Base-by-base conservation (phyloP, 1,140 invertebrate species). In the Brachionus rubens region DNA sequence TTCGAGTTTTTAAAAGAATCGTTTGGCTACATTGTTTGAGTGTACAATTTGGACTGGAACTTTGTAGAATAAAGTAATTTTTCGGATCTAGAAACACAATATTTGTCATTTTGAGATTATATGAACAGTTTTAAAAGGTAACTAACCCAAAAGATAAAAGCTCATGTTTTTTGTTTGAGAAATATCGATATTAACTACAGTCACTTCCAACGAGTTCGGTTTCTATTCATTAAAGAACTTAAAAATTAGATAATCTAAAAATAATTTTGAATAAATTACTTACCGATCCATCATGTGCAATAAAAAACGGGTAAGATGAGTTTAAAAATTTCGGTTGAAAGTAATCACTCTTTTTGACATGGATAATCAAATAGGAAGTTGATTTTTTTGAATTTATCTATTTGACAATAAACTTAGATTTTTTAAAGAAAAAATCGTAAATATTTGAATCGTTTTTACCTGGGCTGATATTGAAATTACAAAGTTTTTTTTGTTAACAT, bases 241-340 rank as follows among this genome's bases (percentile, higher is more conserved):
- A 21, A 65, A 59, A 56, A 30, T 30, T 30, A 14, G 14, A 30
- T n/a, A 56, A 56, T 12, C n/a, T n/a, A 26, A n/a, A n/a, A n/a
- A 30, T 33, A 9, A 3, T 56, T n/a, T 36, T 36, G 4, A 5
- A 36, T 5, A 36, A 36, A 5, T 36, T 36, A 33, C 36, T 59
- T 59, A 59, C 54, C 54, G 19, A n/a, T 19, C 36, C 36, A 9
- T 65, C 40, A 21, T 41, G 28, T 2, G 59, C 41, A 26, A 65
- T 43, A 14, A 30, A 1, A 50, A 40, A 48, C 28, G 6, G 16
- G 50, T 72, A 72, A 5, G 12, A 30, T 14, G 33, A 36, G 5
- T 50, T 47, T 30, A 48, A 72, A 72, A 48, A 72, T 36, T 21
- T 72, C 1, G 68, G 68, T 26, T 72, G 2, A 24, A 50, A 10